Evolutionary conservation across 2,113 vertebrate genomes (phyloP).

Genomic region (Dicentrarchus labrax): DNA sequence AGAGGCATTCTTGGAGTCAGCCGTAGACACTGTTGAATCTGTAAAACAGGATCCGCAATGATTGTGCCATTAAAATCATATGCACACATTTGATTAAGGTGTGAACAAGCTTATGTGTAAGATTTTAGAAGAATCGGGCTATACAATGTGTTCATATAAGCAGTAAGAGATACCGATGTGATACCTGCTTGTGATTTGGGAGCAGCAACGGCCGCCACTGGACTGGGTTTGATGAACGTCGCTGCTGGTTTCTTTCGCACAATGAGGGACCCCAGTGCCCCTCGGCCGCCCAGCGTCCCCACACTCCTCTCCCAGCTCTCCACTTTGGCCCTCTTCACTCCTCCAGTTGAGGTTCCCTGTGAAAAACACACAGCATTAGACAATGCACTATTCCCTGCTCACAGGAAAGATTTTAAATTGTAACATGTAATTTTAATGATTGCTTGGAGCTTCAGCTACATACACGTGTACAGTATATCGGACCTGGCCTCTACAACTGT

Average conservation of each 20-base stretch:
- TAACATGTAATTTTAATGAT: no score
- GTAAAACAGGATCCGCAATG: constrained; percentile 21
- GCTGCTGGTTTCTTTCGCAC: constrained; percentile 83
- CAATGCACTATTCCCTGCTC: neutral
- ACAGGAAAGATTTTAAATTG: neutral
- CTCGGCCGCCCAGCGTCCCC: constrained; percentile 79
- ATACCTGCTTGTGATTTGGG: constrained; percentile 64
- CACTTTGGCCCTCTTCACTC: constrained; percentile 83
- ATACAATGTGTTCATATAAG: neutral
- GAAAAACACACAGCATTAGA: constrained; percentile 10
- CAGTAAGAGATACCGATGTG: neutral
- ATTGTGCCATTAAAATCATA: neutral
- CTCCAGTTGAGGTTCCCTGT: constrained; percentile 63
- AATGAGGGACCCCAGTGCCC: constrained; percentile 82
- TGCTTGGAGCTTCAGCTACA: no score
- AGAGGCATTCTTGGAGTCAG: neutral
- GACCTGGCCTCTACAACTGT: no score
- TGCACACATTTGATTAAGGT: neutral
- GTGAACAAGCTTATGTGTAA: neutral
- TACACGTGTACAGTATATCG: no score
- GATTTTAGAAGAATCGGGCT: neutral
- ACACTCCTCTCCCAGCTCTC: constrained; percentile 90
- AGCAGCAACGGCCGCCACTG: constrained; percentile 11
- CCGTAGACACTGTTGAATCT: constrained; percentile 54
- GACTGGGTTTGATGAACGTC: constrained; percentile 38